phyloP scores from a whole-genome alignment of 2,888 invertebrate genomes.

The Rugalucina vietnamica region DNA sequence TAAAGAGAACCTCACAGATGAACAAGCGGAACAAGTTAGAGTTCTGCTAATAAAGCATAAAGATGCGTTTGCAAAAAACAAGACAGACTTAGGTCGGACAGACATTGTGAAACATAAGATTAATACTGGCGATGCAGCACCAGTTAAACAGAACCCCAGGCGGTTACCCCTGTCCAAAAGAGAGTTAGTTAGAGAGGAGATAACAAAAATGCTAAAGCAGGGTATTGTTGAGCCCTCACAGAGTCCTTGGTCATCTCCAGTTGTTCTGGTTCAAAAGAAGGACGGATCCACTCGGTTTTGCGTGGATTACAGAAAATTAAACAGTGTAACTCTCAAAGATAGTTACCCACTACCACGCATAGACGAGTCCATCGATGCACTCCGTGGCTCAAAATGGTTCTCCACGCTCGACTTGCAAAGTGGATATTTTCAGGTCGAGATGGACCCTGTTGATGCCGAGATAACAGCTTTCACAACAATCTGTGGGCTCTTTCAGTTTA shows the following conservation, averaged over 20 bases:
- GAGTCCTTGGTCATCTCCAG: conserved; percentile 80
- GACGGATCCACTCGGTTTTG: conserved; percentile 69
- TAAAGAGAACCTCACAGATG: neutral
- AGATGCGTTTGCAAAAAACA: neutral
- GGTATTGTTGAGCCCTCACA: conserved; percentile 63
- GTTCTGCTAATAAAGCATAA: neutral
- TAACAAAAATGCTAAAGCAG: conserved; percentile 22
- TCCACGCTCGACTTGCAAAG: conserved; percentile 32
- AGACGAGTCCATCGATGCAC: conserved; percentile 33
- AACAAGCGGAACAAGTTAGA: neutral
- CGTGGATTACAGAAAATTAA: conserved; percentile 71
- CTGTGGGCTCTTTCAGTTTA: conserved; percentile 11
- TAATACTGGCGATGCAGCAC: conserved; percentile 1
- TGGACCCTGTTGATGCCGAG: neutral
- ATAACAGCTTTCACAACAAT: conserved; percentile 12
- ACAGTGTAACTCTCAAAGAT: conserved; percentile 47
- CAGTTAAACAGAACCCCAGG: conserved; percentile 18
- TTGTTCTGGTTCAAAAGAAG: conserved; percentile 81
- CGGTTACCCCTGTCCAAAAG: conserved; percentile 20
- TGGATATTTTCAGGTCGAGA: conserved; percentile 2
- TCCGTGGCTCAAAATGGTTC: conserved; percentile 29
- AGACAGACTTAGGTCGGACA: conserved; percentile 8
- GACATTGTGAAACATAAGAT: neutral
- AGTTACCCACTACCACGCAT: conserved; percentile 35
- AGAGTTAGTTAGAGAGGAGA: conserved; percentile 2